Base-by-base conservation (phyloP, 1,140 invertebrate genomes). In the Onthophagus taurus region DNA sequence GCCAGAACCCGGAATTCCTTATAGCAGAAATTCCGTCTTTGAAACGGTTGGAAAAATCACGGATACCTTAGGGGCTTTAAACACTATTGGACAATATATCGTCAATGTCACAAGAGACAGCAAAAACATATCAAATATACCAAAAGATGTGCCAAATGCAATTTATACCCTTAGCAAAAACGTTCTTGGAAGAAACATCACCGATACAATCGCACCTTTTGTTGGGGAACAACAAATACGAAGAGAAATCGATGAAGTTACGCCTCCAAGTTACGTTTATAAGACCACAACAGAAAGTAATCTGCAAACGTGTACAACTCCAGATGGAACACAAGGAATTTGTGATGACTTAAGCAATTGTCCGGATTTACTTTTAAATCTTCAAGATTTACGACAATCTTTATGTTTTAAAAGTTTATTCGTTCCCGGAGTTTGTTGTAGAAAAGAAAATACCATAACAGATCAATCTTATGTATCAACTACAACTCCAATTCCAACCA, bases 321-420 rank as follows among this genome's bases (percentile, higher is more conserved):
- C 89, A 0, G 78, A 80, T 48, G 85, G 85, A 6, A 20, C 23
- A 21, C 18, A 20, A 33, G 31, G 62, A 18, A 56, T 53, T 44
- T 94, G 90, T 51, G 80, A 89, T 52, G 89, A 93, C 61, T 69
- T 95, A 6, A 87, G 85, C 51, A 84, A 84, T 48, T 94, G 90
- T 64, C 88, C 89, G 0, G 85, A 89, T 50, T 61, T 95, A 8
- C 67, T 95, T 1, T 64, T 94, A 5, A 87, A 94, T 60, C 68
- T 93, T 8, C 76, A 77, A 6, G 85, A 80, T 58, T 67, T 95
- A 0, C 68, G 89, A 24, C 83, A 90, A 56, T 91, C 87, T 0
- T 71, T 94, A 5, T 95, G 90, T 59, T 94, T 95, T 57, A 91
- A 93, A 65, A 86, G 84, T 49, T 68, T 93, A 1, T 90, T 93